phyloP scores from a whole-genome alignment of 1,140 invertebrate species.

The Drosophila ananassae region DNA sequence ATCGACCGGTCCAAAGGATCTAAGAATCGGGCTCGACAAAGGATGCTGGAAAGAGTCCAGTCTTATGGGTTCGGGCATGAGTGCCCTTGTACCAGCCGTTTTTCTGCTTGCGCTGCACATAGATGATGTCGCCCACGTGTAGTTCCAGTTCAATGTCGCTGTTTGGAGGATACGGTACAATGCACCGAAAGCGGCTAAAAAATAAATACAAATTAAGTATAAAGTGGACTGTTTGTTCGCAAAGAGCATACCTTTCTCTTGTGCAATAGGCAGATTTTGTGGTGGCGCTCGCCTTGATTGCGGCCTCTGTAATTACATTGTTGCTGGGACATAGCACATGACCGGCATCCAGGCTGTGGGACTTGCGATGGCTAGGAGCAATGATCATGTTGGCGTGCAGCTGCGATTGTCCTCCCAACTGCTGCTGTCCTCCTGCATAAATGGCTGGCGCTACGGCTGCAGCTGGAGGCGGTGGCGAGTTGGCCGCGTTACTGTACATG shows the following conservation, averaged over 20 bases:
- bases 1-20: conserved; percentile 59
- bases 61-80: conserved; percentile 93
- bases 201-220: conserved; percentile 67
- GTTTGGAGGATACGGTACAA: conserved; percentile 97
- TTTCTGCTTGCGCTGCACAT: conserved; percentile 95
- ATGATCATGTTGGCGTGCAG: conserved; percentile 72
- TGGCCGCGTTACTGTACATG: conserved; percentile 60
- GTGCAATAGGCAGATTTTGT: conserved; percentile 73
- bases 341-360: conserved; percentile 90
- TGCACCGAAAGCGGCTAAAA: conserved; percentile 90
- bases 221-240: neutral
- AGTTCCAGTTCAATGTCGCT: conserved; percentile 96
- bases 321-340: conserved; percentile 70
- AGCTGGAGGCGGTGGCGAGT: conserved; percentile 49
- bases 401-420: conserved; percentile 53
- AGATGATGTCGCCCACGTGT: conserved; percentile 95
- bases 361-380: conserved; percentile 89
- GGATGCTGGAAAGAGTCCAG: conserved; percentile 96
- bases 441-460: conserved; percentile 17
- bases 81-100: conserved; percentile 98
- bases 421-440: conserved; percentile 44
- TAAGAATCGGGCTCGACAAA: conserved; percentile 90
- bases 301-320: conserved; percentile 65
- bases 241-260: conserved; percentile 61
- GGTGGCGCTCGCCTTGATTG: conserved; percentile 77